Evolutionary conservation across 1,140 invertebrate genomes (phyloP).

Genomic region (Papilio aristodemus): DNA sequence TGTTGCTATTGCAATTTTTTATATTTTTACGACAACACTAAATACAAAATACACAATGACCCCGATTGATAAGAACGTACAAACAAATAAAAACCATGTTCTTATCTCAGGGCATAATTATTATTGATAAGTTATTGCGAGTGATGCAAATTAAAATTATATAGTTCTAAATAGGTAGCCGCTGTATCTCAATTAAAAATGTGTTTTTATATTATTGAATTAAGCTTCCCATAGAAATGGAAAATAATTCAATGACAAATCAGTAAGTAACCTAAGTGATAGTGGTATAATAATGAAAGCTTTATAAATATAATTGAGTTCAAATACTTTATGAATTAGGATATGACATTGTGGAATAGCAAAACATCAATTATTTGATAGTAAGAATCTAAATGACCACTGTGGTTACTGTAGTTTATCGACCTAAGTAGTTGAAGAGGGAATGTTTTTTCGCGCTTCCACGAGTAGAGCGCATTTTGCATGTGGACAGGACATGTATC

Average conservation of each 20-base stretch:
- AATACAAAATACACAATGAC: conserved; percentile 14
- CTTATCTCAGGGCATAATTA: conserved; percentile 21
- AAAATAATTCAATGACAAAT: neutral
- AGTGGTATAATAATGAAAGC: neutral
- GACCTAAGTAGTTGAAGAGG: no score
- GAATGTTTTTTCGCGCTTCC: no score
- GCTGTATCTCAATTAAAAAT: neutral
- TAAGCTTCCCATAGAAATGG: neutral
- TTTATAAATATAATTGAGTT: no score
- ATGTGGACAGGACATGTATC: no score
- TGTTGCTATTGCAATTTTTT: neutral
- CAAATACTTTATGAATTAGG: no score
- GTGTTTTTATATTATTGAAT: neutral
- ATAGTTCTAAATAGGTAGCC: neutral
- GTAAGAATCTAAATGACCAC: no score
- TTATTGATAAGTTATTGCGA: conserved; percentile 9
- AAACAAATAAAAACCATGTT: conserved; percentile 25
- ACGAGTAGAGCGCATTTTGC: no score
- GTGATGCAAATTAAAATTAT: neutral
- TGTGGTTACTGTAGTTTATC: no score
- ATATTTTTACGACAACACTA: conserved; percentile 8
- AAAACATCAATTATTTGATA: no score
- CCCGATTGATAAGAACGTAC: conserved; percentile 20
- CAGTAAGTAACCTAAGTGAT: neutral
- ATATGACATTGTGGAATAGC: no score